Evolutionary conservation across 2,113 vertebrate species (phyloP).

Genomic region (Prinia subflava): DNA sequence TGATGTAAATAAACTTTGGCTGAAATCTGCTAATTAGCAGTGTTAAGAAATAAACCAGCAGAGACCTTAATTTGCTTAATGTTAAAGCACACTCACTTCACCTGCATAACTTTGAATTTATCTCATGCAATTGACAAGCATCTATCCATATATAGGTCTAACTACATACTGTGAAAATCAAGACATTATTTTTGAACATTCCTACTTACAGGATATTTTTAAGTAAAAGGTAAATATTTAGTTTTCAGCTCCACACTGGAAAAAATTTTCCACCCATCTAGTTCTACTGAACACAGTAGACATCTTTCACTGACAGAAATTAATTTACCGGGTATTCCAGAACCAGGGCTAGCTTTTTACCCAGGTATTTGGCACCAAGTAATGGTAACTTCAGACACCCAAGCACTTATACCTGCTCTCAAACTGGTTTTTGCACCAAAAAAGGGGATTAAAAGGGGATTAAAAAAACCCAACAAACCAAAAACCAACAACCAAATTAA

Average conservation of each 20-base stretch:
- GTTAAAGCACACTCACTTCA: neutral
- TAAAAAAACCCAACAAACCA: neutral
- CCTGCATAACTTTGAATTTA: neutral
- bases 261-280: neutral
- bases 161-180: neutral
- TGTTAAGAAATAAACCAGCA: neutral
- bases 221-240: neutral
- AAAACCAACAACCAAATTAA: neutral
- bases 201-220: neutral
- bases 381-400: neutral
- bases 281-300: neutral
- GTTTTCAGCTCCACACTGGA: neutral
- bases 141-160: neutral
- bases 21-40: neutral
- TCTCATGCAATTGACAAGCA: neutral
- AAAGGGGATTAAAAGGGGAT: neutral
- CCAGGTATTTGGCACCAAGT: neutral
- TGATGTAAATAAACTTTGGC: neutral
- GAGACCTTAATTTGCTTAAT: neutral
- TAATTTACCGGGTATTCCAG: neutral
- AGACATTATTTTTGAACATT: neutral
- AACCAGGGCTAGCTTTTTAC: neutral
- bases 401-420: neutral
- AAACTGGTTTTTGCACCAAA: neutral
- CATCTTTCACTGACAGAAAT: neutral